Base-by-base conservation (phyloP, 2,888 invertebrate species). In the Hypena proboscidalis region DNA sequence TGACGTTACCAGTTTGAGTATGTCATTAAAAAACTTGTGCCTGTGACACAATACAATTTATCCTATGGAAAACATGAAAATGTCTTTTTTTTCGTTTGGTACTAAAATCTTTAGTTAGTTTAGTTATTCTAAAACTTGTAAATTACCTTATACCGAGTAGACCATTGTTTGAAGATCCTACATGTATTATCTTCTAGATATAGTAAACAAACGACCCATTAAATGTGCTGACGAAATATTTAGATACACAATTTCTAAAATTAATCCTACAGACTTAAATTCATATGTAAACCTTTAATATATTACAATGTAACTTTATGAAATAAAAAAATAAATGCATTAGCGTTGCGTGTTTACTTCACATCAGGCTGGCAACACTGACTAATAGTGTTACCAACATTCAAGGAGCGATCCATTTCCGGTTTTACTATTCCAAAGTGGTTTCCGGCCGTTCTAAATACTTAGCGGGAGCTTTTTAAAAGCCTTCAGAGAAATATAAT, bases 311-410 rank as follows among this genome's bases (percentile, higher is more conserved):
- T 15, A 33, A 2, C 4, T 4, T 39, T 20, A 4, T 10, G 14
- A 22, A 4, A 25, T 21, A 8, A 4, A 38, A 42, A 39, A 21
- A 25, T 35, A 35, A 26, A 37, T 31, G 11, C 22, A 23, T 20
- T 46, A 23, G 15, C 36, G 35, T 64, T 43, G 63, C 63, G 63
- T 64, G 66, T 37, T 45, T 11, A 41, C 34, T 17, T 13, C 47
- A 68, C 61, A 79, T 85, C 58, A 76, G 45, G 70, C 62, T 72
- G 72, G 79, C 67, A 77, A 74, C 80, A 77, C 72, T 80, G 76
- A 85, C 77, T 76, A 79, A 84, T 85, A 70, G 71, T 70, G 74
- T 67, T 77, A 66, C 76, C 79, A 74, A 69, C 72, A 46, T 47
- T 51, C 56, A 55, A 59, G 54, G 66, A 66, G 68, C 70, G 67